A percentile compares a stretch with the other conserved stretches of the same genome.
Conservation (phyloP, 2,113 vertebrate species). For the Sula dactylatra region DNA sequence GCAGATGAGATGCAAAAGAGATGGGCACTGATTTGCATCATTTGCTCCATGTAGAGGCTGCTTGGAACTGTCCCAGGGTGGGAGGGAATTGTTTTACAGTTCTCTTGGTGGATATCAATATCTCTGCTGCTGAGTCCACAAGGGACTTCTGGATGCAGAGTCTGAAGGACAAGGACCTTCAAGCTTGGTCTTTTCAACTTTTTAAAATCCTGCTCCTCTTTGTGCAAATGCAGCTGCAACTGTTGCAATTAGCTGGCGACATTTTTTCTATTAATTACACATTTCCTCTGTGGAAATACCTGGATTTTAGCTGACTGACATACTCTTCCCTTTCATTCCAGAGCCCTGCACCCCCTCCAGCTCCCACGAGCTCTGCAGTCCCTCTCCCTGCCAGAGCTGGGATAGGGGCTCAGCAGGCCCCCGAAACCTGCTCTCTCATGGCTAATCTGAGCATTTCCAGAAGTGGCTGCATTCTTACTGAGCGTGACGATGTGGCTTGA, state of each 20-base stretch:
- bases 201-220: not conserved
- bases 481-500: not conserved
- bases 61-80: rapidly evolving
- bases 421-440: not conserved
- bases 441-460: not conserved
- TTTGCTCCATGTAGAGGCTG: not conserved
- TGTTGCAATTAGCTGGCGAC: not conserved
- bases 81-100: not conserved
- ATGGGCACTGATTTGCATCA: not conserved
- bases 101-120: not conserved
- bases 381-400: not conserved
- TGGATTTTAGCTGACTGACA: not conserved
- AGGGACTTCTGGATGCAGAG: not conserved
- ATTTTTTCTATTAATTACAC: not conserved
- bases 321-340: not conserved
- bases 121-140: not conserved
- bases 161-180: not conserved
- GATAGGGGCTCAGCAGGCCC: rapidly evolving
- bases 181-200: not conserved
- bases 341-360: not conserved
- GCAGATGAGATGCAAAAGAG: not conserved
- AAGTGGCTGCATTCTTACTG: rapidly evolving
- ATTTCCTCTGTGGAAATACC: not conserved
- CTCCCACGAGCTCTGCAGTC: not conserved
- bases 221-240: not conserved